These are phyloP conservation scores for Lycophotia porphyrea DNA, from an alignment of 2,888 invertebrate species.

Conservation along the genomic window DNA sequence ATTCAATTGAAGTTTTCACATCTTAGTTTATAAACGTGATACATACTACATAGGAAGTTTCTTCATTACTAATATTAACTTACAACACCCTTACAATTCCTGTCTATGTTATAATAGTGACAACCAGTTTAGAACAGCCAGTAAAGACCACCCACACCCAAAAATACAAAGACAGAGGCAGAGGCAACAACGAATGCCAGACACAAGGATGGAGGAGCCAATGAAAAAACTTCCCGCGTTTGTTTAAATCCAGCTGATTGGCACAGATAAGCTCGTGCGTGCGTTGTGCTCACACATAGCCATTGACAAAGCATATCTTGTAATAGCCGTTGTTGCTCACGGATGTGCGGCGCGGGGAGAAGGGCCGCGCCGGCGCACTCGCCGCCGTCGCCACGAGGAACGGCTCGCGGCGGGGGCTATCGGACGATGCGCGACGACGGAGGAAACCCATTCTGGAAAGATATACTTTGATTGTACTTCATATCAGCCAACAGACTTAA, in stretches of 20 bases:
- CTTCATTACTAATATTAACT: constrained; percentile 47
- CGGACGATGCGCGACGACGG: constrained; percentile 89
- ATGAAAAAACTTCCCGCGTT: constrained; percentile 68
- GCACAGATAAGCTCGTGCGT: constrained; percentile 78
- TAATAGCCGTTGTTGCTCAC: constrained; percentile 90
- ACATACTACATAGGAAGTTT: constrained; percentile 62
- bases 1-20: constrained; percentile 44
- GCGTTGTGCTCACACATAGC: constrained; percentile 86
- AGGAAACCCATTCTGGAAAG: constrained; percentile 87
- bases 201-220: constrained; percentile 14
- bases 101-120: constrained; percentile 16
- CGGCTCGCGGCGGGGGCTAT: constrained; percentile 89
- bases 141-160: constrained; percentile 6
- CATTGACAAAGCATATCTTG: constrained; percentile 91
- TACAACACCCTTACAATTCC: constrained; percentile 9
- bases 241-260: constrained; percentile 84
- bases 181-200: background rate
- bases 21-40: constrained; percentile 44
- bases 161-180: constrained; percentile 24
- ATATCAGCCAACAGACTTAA: background rate
- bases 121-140: constrained; percentile 15
- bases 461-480: background rate
- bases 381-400: constrained; percentile 74
- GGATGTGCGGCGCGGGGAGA: constrained; percentile 90
- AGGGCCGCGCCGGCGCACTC: constrained; percentile 81